Conservation (phyloP, 2,113 vertebrate genomes). For the Mormoops blainvillei region DNA sequence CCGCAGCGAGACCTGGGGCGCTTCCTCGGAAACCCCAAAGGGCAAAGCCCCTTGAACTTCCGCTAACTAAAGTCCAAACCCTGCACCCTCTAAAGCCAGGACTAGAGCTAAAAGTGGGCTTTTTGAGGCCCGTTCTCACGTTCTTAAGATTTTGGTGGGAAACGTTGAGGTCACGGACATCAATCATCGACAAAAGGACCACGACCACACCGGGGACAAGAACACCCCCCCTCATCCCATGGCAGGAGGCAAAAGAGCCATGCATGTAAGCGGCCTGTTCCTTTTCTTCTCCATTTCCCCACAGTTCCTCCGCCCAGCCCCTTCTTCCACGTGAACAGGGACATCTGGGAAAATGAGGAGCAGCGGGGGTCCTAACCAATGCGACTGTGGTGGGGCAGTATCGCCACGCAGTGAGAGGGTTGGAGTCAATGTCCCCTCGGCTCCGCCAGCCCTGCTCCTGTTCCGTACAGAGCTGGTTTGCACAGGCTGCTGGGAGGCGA, state of each 20-base stretch:
- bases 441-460: not conserved
- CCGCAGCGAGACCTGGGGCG: not conserved
- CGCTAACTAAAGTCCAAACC: not conserved
- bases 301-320: not conserved
- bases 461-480: not conserved
- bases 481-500: not conserved
- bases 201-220: not conserved
- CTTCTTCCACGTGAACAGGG: not conserved
- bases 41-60: not conserved
- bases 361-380: not conserved
- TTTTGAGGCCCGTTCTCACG: not conserved
- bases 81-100: not conserved
- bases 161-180: not conserved
- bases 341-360: not conserved
- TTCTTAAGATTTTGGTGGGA: not conserved
- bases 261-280: not conserved
- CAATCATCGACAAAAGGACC: not conserved
- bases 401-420: not conserved
- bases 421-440: not conserved
- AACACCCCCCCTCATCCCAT: not conserved
- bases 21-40: not conserved
- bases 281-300: not conserved
- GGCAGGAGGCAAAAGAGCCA: not conserved
- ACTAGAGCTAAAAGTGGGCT: not conserved
- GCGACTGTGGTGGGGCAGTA: not conserved